phyloP scores from a whole-genome alignment of 2,888 invertebrate genomes.

The Gastrophysa polygoni region DNA sequence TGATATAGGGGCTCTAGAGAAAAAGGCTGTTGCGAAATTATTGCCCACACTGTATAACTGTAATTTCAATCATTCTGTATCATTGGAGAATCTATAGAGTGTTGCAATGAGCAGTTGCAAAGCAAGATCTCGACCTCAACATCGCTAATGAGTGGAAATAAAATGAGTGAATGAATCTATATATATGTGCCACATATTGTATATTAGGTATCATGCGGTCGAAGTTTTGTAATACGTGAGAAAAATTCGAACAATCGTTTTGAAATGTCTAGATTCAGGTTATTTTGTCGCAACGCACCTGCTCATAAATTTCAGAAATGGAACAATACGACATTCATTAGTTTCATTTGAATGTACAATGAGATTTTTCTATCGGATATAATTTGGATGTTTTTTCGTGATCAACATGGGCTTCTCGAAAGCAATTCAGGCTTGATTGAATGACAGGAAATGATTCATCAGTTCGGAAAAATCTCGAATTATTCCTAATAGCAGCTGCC shows the following conservation, averaged over 20 bases:
- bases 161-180: constrained; percentile 25
- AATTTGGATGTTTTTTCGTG: constrained; percentile 12
- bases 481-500: constrained; percentile 31
- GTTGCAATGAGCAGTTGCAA: too few relatives aligned
- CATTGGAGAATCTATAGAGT: too few relatives aligned
- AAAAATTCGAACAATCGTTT: constrained; percentile 39
- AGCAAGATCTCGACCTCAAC: too few relatives aligned
- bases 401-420: constrained; percentile 23
- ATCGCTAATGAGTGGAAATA: constrained; percentile 22
- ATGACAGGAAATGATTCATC: constrained; percentile 37
- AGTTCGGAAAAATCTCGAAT: constrained; percentile 28
- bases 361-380: not conserved
- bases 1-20: too few relatives aligned
- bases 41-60: too few relatives aligned
- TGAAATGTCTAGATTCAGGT: constrained; percentile 43
- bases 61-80: too few relatives aligned
- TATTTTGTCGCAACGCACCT: constrained; percentile 30
- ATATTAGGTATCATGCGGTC: constrained; percentile 21
- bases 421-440: constrained; percentile 30
- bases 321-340: constrained; percentile 12
- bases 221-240: constrained; percentile 41
- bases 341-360: not conserved
- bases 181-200: constrained; percentile 17
- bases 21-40: too few relatives aligned
- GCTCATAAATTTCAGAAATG: not conserved